Base-by-base conservation (phyloP, 2,888 invertebrate genomes). In the Patella pellucida region DNA sequence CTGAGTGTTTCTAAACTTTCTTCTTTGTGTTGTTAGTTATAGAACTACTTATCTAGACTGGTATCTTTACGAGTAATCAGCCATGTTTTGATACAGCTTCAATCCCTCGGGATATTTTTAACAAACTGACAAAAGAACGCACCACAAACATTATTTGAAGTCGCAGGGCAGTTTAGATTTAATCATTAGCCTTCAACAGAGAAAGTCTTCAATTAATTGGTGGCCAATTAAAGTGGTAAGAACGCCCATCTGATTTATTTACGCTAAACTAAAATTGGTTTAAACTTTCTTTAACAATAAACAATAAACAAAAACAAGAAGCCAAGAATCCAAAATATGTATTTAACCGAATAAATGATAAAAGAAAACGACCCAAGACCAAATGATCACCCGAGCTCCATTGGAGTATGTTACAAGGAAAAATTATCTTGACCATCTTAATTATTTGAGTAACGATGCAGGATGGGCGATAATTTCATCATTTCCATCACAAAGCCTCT, bases 31-130 rank as follows among this genome's bases (percentile, higher is more conserved):
- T 19, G 62, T 62, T 62, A 62, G 62, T 62, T 23, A 62, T 23
- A 62, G 62, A 62, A 62, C 19, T 62, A 62, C 62, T 62, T 62
- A 62, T 62, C 62, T 19, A 23, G 19, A 23, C 19, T 19, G 19
- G 62, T 23, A 62, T 62, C 62, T 62, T 62, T 23, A 19, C 19
- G 62, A 62, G 23, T 62, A 62, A 62, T 62, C 62, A 62, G 62
- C 14, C 19, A 62, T 62, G 62, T 62, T 62, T 62, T 62, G 19
- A 62, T 62, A 62, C 23, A 19, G 23, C 62, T 62, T 62, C 62
- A 62, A 14, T 62, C 62, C 62, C 62, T 19, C 62, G 62, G 62
- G 62, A 62, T 62, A 62, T 62, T 62, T 62, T 62, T 23, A 62
- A 62, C 19, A 19, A 62, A 62, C 62, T 62, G 62, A 62, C 62